Conservation (phyloP, 2,797 vertebrate species). For the Tamandua tetradactyla region DNA sequence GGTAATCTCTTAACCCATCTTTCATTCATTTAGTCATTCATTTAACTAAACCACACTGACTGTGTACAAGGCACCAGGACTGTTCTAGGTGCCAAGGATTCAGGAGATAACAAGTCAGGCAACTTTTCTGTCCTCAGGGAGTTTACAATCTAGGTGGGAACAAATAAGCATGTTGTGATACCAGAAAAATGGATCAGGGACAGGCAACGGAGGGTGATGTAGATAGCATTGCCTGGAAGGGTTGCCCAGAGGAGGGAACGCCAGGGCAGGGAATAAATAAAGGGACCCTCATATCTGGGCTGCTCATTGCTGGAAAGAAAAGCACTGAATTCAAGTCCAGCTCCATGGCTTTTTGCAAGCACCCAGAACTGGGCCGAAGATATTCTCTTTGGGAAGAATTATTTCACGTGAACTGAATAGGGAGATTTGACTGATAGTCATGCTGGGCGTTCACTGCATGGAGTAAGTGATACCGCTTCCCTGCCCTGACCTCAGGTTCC, state of each 20-base stretch:
- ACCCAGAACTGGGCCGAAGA: neutral
- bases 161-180: neutral
- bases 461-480: neutral
- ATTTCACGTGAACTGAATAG: neutral
- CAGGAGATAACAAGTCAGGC: neutral
- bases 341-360: too few species aligned
- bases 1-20: neutral
- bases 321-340: neutral
- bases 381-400: neutral
- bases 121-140: neutral
- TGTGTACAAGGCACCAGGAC: neutral
- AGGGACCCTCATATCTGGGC: neutral
- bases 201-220: accelerated
- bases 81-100: neutral
- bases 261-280: neutral
- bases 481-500: neutral
- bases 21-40: neutral
- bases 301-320: neutral
- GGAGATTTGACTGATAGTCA: neutral
- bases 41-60: neutral
- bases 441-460: neutral
- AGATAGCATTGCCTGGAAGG: too few species aligned
- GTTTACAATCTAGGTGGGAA: neutral
- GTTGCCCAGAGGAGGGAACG: accelerated
- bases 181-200: too few species aligned